These are phyloP conservation scores for Lepus townsendii DNA, from an alignment of 2,797 vertebrate species.

Conservation along the genomic window DNA sequence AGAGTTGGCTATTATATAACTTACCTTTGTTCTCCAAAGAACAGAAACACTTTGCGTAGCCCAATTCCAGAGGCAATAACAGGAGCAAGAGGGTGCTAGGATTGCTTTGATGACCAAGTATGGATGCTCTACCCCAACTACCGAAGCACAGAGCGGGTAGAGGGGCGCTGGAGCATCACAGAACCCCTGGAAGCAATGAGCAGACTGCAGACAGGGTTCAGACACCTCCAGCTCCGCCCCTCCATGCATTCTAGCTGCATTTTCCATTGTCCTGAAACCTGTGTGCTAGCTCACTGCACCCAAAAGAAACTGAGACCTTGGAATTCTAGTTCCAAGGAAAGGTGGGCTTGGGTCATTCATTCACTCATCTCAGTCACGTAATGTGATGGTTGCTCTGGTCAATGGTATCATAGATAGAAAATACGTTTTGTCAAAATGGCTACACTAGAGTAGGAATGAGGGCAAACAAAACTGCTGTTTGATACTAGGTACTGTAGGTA, in stretches of 20 bases:
- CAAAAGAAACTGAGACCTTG: neutral
- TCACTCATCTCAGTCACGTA: neutral
- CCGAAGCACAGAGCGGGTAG: neutral
- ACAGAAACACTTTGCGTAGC: neutral
- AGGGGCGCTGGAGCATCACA: neutral
- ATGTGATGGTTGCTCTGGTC: too few species aligned
- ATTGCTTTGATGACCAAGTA: neutral
- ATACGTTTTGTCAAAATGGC: neutral
- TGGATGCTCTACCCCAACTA: neutral
- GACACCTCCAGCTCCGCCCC: neutral
- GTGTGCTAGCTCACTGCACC: too few species aligned
- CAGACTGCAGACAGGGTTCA: rapidly evolving
- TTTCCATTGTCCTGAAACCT: neutral
- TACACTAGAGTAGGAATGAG: neutral
- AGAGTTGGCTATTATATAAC: neutral
- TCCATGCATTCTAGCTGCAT: neutral
- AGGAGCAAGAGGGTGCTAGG: neutral
- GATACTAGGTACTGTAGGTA: neutral
- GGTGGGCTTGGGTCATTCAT: neutral
- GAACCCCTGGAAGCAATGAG: neutral
- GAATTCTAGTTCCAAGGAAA: neutral
- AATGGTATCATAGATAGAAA: neutral
- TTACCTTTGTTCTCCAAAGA: neutral
- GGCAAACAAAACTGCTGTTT: neutral
- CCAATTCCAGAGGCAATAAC: neutral